A percentile compares a stretch with the other conserved stretches of the same genome.
Conservation (phyloP, 2,888 invertebrate species). For the Limnephilus auricula region DNA sequence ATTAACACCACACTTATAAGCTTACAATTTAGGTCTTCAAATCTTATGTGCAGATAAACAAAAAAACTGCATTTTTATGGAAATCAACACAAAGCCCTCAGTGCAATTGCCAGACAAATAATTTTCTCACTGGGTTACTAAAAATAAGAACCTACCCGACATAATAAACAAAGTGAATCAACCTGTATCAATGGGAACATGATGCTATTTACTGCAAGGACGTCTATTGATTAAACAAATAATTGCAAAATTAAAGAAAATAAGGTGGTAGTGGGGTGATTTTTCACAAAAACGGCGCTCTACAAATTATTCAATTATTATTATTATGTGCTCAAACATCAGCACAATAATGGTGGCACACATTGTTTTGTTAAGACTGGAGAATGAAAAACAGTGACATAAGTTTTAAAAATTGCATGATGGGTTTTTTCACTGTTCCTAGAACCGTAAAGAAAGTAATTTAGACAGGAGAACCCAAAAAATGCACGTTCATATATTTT, state of each 20-base stretch:
- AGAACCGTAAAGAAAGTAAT: not conserved
- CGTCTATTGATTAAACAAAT: too few relatives aligned
- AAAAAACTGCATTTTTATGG: not conserved
- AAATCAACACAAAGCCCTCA: not conserved
- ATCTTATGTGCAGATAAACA: not conserved
- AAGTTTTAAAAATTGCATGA: not conserved
- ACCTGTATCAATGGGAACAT: not conserved
- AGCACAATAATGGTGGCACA: slow-evolving; percentile 28
- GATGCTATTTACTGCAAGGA: not conserved
- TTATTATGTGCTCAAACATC: not conserved
- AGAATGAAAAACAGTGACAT: not conserved
- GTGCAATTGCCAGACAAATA: not conserved
- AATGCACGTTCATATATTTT: not conserved
- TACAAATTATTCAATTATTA: too few relatives aligned
- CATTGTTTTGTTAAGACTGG: slow-evolving; percentile 3
- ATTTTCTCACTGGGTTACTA: not conserved
- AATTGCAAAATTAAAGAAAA: not conserved
- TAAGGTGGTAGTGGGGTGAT: too few relatives aligned
- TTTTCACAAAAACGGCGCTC: too few relatives aligned
- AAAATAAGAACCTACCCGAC: not conserved
- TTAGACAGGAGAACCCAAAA: not conserved
- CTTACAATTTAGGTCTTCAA: too few relatives aligned
- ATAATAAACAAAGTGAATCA: not conserved
- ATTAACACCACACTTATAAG: not conserved
- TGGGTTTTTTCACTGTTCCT: not conserved